Evolutionary conservation across 2,113 vertebrate genomes (phyloP).

Genomic region (Anthoscopus minutus): DNA sequence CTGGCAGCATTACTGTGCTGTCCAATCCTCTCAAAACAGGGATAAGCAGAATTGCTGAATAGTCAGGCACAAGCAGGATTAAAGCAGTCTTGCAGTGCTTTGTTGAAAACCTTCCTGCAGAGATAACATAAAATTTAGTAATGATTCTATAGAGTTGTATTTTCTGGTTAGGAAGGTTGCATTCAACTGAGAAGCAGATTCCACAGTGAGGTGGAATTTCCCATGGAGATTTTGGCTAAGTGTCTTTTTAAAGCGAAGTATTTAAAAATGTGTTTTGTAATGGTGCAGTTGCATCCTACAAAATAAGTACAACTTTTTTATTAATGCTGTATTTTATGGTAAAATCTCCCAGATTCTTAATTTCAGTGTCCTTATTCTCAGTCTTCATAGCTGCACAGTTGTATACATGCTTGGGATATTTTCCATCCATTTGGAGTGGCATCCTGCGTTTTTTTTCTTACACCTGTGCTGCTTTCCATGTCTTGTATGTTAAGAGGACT

Average conservation of each 20-base stretch:
- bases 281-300: background rate
- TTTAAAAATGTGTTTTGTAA: background rate
- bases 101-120: background rate
- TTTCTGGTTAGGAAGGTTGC: background rate
- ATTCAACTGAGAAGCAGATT: background rate
- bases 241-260: background rate
- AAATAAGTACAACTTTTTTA: background rate
- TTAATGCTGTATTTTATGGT: background rate
- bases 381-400: background rate
- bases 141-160: background rate
- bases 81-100: background rate
- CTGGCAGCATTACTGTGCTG: background rate
- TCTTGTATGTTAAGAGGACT: background rate
- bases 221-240: background rate
- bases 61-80: background rate
- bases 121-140: background rate
- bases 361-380: background rate
- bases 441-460: background rate
- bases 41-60: background rate
- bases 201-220: background rate
- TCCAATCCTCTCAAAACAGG: background rate
- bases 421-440: background rate
- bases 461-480: background rate
- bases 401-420: background rate
- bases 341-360: background rate